Evolutionary conservation across 2,797 vertebrate genomes (phyloP).

Genomic region (Neosilurus mollespiculum): DNA sequence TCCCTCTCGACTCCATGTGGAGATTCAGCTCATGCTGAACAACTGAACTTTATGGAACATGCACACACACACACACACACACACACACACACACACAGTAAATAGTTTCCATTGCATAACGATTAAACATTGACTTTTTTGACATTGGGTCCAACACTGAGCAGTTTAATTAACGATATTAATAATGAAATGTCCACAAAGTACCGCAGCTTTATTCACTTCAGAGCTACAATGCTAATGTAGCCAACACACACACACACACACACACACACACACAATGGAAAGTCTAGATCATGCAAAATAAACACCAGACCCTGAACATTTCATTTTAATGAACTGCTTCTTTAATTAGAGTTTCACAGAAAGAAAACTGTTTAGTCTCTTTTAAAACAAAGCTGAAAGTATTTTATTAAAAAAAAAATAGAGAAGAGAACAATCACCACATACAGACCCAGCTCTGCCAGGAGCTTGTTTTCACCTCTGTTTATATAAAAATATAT

Average conservation of each 20-base stretch:
- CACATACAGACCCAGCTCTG: neutral
- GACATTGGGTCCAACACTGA: neutral
- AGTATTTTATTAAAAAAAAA: neutral
- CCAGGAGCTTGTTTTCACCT: too few species aligned
- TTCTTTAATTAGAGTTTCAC: neutral
- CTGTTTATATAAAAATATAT: too few species aligned
- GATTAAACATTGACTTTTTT: neutral
- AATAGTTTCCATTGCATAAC: neutral
- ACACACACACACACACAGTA: constrained; percentile 3
- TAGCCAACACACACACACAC: too few species aligned
- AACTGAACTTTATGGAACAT: neutral
- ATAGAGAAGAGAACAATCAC: neutral
- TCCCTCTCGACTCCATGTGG: constrained; percentile 7
- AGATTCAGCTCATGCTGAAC: constrained; percentile 14
- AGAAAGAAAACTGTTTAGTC: neutral
- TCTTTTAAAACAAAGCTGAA: neutral
- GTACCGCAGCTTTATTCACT: neutral
- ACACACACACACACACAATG: neutral
- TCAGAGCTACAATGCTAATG: neutral
- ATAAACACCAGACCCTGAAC: neutral
- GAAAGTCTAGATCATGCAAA: neutral
- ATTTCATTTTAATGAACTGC: neutral
- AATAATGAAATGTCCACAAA: neutral
- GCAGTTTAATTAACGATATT: neutral
- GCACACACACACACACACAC: constrained; percentile 16